phyloP scores from a whole-genome alignment of 2,888 invertebrate genomes.

The Drosophila subsilvestris region DNA sequence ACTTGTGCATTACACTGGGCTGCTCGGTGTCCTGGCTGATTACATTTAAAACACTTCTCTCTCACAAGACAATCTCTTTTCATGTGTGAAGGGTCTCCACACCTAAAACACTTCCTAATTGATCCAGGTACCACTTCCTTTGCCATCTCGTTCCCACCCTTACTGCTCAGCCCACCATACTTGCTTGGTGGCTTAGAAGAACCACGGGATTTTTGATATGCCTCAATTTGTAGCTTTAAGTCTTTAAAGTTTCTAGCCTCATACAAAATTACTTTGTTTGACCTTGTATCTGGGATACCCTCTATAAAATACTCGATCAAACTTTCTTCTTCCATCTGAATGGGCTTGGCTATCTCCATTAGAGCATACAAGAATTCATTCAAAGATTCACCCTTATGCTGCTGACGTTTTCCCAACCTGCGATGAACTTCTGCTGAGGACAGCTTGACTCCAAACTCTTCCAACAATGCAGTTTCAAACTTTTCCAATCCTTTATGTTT shows the following conservation, averaged over 20 bases:
- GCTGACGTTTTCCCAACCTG: background rate
- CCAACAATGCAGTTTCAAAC: background rate
- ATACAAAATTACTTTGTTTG: too few relatives aligned
- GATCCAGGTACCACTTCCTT: too few relatives aligned
- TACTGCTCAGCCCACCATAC: too few relatives aligned
- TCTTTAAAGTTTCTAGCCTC: slow-evolving; percentile 3
- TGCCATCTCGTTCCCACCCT: too few relatives aligned
- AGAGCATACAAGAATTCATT: background rate
- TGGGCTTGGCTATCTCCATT: slow-evolving; percentile 1
- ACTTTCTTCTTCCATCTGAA: too few relatives aligned
- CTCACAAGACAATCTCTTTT: background rate
- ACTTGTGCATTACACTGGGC: background rate
- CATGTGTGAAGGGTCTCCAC: background rate
- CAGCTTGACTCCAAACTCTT: background rate
- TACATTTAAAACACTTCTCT: background rate
- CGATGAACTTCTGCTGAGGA: slow-evolving; percentile 1
- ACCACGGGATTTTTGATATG: background rate
- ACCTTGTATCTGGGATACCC: too few relatives aligned
- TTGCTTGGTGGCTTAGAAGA: too few relatives aligned
- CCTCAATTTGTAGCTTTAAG: background rate
- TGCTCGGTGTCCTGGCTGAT: background rate
- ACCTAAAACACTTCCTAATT: too few relatives aligned
- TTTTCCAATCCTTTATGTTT: slow-evolving; percentile 4
- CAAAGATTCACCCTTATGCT: background rate
- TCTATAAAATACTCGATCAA: too few relatives aligned